These are phyloP conservation scores for Ephydatia muelleri DNA, from an alignment of 37 sponge, comb jelly and placozoan species.

Conservation along the genomic window DNA sequence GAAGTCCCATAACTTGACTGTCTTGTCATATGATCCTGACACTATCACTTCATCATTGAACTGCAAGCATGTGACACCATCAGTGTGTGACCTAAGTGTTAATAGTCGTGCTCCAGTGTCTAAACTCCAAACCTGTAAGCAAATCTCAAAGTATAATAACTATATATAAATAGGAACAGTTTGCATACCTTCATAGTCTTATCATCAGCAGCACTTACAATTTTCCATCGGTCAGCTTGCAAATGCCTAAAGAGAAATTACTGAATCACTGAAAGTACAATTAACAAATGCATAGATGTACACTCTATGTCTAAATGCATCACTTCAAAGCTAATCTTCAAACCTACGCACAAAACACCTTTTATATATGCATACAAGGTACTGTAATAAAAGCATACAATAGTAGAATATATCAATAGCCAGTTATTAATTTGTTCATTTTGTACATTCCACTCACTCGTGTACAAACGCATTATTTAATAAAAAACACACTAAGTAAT, in stretches of 20 bases:
- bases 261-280: neutral
- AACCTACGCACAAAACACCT: too few species aligned
- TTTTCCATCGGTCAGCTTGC: slow-evolving; percentile 97
- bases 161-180: neutral
- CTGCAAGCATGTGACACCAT: slow-evolving; percentile 99
- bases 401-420: too few species aligned
- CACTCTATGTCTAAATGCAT: too few species aligned
- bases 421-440: too few species aligned
- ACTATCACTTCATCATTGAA: slow-evolving; percentile 96
- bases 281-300: too few species aligned
- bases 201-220: slow-evolving; percentile 99
- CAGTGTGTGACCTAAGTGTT: slow-evolving; percentile 94
- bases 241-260: slow-evolving; percentile 57
- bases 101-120: slow-evolving; percentile 85
- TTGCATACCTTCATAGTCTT: slow-evolving; percentile 89
- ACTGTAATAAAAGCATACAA: too few species aligned
- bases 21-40: slow-evolving; percentile 97
- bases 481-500: too few species aligned
- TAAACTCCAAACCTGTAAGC: slow-evolving; percentile 88
- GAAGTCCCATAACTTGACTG: slow-evolving; percentile 97
- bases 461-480: too few species aligned
- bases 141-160: neutral
- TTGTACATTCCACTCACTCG: too few species aligned
- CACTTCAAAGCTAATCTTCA: too few species aligned
- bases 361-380: too few species aligned